A percentile compares a stretch with the other conserved stretches of the same genome.
These are phyloP conservation scores for Tipula vernalis DNA, from an alignment of 2,888 invertebrate species.

Conservation along the genomic window DNA sequence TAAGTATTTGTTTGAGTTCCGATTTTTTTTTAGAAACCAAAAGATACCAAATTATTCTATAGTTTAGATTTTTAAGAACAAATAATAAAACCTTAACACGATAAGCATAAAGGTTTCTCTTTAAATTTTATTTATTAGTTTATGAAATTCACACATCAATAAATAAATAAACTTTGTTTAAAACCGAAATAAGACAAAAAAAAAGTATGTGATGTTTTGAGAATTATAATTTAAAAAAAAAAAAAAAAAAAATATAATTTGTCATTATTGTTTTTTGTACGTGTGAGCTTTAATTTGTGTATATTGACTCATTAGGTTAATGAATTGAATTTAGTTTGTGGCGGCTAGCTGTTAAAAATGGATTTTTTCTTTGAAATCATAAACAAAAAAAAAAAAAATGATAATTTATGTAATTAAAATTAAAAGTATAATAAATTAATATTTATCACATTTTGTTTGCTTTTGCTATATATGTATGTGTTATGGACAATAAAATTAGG, in stretches of 20 bases:
- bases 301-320: background rate
- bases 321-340: background rate
- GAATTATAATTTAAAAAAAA: background rate
- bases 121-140: background rate
- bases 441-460: background rate
- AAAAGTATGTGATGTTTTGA: background rate
- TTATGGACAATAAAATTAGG: background rate
- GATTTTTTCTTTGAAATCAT: background rate
- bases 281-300: background rate
- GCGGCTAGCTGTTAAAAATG: background rate
- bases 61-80: background rate
- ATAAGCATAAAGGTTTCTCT: background rate
- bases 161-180: slow-evolving; percentile 4
- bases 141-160: background rate
- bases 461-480: background rate
- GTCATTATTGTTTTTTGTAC: background rate
- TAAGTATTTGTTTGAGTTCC: background rate
- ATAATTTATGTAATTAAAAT: background rate
- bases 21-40: background rate
- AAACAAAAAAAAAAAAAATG: background rate
- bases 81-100: slow-evolving; percentile 4
- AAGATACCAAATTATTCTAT: background rate
- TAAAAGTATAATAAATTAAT: background rate
- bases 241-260: background rate
- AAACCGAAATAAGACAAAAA: background rate